Evolutionary conservation across 2,113 vertebrate genomes (phyloP).

Genomic region (Uria lomvia): DNA sequence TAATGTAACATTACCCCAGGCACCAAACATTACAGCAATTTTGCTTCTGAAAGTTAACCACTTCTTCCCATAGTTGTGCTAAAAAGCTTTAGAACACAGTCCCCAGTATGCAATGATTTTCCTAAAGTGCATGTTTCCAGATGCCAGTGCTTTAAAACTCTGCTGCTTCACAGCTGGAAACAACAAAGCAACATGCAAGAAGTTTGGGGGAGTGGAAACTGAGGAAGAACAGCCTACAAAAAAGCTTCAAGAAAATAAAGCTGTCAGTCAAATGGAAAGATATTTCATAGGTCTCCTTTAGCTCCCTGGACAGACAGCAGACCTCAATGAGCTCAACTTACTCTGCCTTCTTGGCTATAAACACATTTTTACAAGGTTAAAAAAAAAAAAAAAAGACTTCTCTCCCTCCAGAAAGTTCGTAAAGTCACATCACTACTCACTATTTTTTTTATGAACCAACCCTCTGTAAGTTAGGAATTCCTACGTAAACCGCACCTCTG

Average conservation of each 20-base stretch:
- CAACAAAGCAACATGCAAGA: neutral
- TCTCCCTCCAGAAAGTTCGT: neutral
- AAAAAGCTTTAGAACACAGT: neutral
- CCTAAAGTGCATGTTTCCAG: neutral
- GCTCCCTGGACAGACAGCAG: neutral
- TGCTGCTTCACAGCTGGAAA: neutral
- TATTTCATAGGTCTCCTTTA: neutral
- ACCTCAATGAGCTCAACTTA: neutral
- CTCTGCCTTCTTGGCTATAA: neutral
- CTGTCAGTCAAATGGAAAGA: neutral
- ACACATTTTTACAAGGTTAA: neutral
- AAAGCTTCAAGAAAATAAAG: neutral
- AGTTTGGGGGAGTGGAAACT: neutral
- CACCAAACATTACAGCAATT: neutral
- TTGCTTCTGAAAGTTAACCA: neutral
- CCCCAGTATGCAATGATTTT: neutral
- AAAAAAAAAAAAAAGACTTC: neutral
- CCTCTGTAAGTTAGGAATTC: neutral
- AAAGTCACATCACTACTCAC: neutral
- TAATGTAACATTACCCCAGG: neutral
- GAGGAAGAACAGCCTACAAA: neutral
- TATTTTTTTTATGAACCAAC: neutral
- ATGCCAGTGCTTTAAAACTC: neutral
- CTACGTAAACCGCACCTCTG: neutral
- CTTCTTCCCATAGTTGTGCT: neutral